Percentiles rank a stretch among this genome's conserved stretches.
phyloP scores from a whole-genome alignment of 2,888 invertebrate species.

The Entomobrya multifasciata region DNA sequence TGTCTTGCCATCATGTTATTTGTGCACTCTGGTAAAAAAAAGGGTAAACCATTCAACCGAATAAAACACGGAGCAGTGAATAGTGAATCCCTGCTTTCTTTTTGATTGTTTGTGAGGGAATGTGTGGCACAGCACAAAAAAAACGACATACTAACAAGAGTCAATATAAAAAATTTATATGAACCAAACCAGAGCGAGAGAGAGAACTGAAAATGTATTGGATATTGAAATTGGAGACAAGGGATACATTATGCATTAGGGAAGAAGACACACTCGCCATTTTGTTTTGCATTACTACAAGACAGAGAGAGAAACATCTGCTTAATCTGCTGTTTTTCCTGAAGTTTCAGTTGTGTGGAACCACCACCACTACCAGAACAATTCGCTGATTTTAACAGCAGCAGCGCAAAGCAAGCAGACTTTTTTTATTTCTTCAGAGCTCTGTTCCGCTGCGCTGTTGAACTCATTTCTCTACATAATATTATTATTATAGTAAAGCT shows the following conservation, averaged over 20 bases:
- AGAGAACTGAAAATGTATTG: constrained; percentile 7
- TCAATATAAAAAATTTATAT: too few relatives aligned
- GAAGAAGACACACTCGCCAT: constrained; percentile 11
- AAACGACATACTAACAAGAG: too few relatives aligned
- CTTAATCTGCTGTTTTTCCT: neutral
- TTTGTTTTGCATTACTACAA: constrained; percentile 26
- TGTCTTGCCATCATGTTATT: too few relatives aligned
- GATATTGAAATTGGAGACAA: constrained; percentile 19
- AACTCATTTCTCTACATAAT: neutral
- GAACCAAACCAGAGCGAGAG: neutral
- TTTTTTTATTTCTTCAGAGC: neutral
- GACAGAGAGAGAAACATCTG: constrained; percentile 24
- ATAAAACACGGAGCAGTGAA: too few relatives aligned
- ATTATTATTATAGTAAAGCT: too few relatives aligned
- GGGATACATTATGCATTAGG: constrained; percentile 15
- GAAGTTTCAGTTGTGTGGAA: neutral
- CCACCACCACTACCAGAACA: too few relatives aligned
- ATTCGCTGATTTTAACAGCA: neutral
- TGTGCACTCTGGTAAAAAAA: neutral
- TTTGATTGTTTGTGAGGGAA: too few relatives aligned
- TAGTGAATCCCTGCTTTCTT: neutral
- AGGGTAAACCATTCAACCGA: neutral
- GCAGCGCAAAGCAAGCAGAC: constrained; percentile 20
- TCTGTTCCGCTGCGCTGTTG: neutral
- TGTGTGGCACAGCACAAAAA: too few relatives aligned